phyloP scores from a whole-genome alignment of 23 tunicate genomes.

The Ciona savignyi region DNA sequence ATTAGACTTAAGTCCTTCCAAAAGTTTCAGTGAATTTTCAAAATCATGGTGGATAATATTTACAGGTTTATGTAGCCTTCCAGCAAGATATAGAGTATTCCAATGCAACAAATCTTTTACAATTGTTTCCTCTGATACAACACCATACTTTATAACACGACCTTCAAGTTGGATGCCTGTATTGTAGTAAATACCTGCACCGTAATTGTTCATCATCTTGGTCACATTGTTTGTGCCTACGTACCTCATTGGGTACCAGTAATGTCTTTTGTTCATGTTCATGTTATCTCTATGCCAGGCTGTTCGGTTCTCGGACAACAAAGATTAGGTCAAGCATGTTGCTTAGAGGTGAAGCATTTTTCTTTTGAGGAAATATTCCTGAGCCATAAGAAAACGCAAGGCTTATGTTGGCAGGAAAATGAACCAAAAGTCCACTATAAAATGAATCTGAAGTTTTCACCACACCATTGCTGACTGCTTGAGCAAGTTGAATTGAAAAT shows the following conservation, averaged over 20 bases:
- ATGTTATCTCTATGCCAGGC: too few relatives aligned
- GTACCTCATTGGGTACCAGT: slow-evolving; percentile 36
- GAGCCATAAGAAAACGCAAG: slow-evolving; percentile 91
- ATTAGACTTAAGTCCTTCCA: slow-evolving; percentile 69
- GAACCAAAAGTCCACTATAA: slow-evolving; percentile 5
- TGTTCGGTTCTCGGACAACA: slow-evolving; percentile 51
- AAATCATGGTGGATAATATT: too few relatives aligned
- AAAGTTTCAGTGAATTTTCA: slow-evolving; percentile 49
- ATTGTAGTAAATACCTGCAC: slow-evolving; percentile 75
- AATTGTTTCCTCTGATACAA: slow-evolving; percentile 35
- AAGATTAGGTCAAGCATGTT: slow-evolving; percentile 86
- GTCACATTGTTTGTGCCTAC: slow-evolving; percentile 28
- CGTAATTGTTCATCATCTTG: slow-evolving; percentile 45
- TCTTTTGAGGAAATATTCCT: slow-evolving; percentile 91
- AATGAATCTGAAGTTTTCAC: too few relatives aligned
- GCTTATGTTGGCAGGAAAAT: slow-evolving; percentile 54
- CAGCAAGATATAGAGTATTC: slow-evolving; percentile 78
- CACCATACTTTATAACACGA: slow-evolving; percentile 77
- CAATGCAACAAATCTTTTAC: slow-evolving; percentile 59
- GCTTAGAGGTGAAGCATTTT: slow-evolving; percentile 23
- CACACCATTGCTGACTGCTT: too few relatives aligned
- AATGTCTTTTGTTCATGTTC: slow-evolving; percentile 44
- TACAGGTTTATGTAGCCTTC: slow-evolving; percentile 96
- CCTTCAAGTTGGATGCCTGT: slow-evolving; percentile 41
- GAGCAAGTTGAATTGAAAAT: too few relatives aligned